Evolutionary conservation across 1,140 invertebrate species (phyloP), one percentile per base, ranked within the genome.

Genomic region (Goniozus legneri): DNA sequence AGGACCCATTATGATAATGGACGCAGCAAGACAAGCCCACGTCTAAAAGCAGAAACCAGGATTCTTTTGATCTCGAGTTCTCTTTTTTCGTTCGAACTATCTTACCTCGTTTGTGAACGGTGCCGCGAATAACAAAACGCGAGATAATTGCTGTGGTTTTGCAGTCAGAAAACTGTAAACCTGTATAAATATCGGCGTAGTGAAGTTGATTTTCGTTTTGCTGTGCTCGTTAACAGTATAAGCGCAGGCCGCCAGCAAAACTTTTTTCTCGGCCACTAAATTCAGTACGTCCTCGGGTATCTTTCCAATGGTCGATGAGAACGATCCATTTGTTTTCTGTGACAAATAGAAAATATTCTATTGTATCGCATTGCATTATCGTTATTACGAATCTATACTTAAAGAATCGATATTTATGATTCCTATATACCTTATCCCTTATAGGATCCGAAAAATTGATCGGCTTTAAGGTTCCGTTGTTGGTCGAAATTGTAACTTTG

Each of bases 31-130:
- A 46, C 85, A 89, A 0, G 84, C 68, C 92, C 92, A 95, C 0
- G 90, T 90, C 89, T 92, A 60, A 16, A 78, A 54, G 39, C 39
- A 33, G 36, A 22, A 52, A 45, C 16, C 8, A n/a, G n/a, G n/a
- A n/a, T n/a, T n/a, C n/a, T n/a, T n/a, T n/a, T n/a, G n/a, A n/a
- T n/a, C n/a, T n/a, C n/a, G n/a, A n/a, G n/a, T n/a, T n/a, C n/a
- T n/a, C n/a, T n/a, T n/a, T n/a, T n/a, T n/a, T n/a, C n/a, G n/a
- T n/a, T n/a, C n/a, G n/a, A n/a, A n/a, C n/a, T n/a, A n/a, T n/a
- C n/a, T n/a, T n/a, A 89, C 87, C 68, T 86, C 84, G 22, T 77
- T 72, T 2, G 87, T 87, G 64, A 91, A 96, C 2, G 92, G 92
- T 3, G 88, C 83, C 24, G 91, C 82, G 61, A 95, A 96, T 1